A percentile compares a stretch with the other conserved stretches of the same genome.
Conservation (phyloP, 37 sponge, comb jelly and placozoan species). For the Petrosia ficiformis region DNA sequence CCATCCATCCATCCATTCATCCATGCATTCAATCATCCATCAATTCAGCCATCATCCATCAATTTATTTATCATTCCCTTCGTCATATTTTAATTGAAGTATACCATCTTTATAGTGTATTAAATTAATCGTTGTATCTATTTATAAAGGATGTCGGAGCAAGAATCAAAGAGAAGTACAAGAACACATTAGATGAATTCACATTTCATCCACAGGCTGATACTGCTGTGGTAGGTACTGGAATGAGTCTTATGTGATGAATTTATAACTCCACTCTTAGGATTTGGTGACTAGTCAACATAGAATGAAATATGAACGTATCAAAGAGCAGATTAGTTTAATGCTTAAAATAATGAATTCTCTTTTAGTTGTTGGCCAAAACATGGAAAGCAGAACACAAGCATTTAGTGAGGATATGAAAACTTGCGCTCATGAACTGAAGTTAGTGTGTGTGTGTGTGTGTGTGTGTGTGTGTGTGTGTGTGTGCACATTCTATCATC, state of each 20-base stretch:
- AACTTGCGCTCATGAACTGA: slow-evolving; percentile 5
- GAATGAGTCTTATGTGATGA: not conserved
- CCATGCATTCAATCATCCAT: too few species aligned
- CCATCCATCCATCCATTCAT: too few species aligned
- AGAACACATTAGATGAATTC: slow-evolving; percentile 63
- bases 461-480: too few species aligned
- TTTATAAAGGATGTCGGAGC: slow-evolving; percentile 57
- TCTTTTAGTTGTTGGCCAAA: slow-evolving; percentile 47
- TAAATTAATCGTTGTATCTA: too few species aligned
- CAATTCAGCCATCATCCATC: too few species aligned
- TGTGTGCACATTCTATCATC: too few species aligned
- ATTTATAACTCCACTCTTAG: slow-evolving; percentile 14
- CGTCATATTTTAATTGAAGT: too few species aligned
- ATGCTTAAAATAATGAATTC: slow-evolving; percentile 38
- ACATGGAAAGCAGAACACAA: slow-evolving; percentile 45
- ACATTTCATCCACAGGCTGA: slow-evolving; percentile 31
- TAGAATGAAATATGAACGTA: slow-evolving; percentile 32
- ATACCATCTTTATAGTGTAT: too few species aligned
- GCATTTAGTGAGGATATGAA: slow-evolving; percentile 35
- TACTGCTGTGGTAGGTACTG: slow-evolving; percentile 27
- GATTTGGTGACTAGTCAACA: slow-evolving; percentile 52
- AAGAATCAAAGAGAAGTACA: slow-evolving; percentile 76
- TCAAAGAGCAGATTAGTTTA: slow-evolving; percentile 44
- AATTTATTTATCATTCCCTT: too few species aligned
- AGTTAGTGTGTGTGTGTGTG: slow-evolving; percentile 7